Evolutionary conservation across 2,888 invertebrate genomes (phyloP), one percentile per base, ranked within the genome.

Genomic region (Volucella bombylans): DNA sequence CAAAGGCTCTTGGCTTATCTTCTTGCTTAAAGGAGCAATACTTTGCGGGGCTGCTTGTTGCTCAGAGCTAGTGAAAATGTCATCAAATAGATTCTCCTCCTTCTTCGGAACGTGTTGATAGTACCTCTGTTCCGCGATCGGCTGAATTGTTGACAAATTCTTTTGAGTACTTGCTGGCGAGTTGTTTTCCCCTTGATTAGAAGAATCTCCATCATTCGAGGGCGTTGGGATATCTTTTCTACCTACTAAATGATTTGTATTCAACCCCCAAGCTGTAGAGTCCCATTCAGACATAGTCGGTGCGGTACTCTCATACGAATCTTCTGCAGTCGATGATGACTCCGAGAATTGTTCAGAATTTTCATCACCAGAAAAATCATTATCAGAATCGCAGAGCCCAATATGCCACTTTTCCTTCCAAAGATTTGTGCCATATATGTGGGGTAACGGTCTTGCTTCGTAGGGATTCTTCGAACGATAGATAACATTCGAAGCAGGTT

Each of bases 361-460:
- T 31, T 91, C 90, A 78, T 90, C 90, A 0, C 89, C 90, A 23
- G 89, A 90, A 68, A 91, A 91, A 49, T 92, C 90, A 67, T 91
- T 92, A 45, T 92, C 92, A 54, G 93, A 93, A 71, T 92, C 90
- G 39, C 88, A 88, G 4, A 92, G 86, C 88, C 95, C 95, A 2
- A 94, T 94, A 88, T 95, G 95, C 93, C 94, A 94, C 82, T 94
- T 94, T 86, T 92, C 93, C 86, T 93, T 92, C 95, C 95, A 95
- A 0, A 94, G 93, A 41, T 94, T 93, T 0, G 96, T 94, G 0
- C 97, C 98, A 88, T 97, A 97, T 52, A 97, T 93, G 89, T 95
- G 94, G 0, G 98, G 98, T 76, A 98, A 91, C 0, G 95, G 95
- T 4, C 96, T 93, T 73, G 94, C 92, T 4, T 94, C 92, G 89